phyloP scores from a whole-genome alignment of 2,888 invertebrate genomes.

The Ennomos erosarius region DNA sequence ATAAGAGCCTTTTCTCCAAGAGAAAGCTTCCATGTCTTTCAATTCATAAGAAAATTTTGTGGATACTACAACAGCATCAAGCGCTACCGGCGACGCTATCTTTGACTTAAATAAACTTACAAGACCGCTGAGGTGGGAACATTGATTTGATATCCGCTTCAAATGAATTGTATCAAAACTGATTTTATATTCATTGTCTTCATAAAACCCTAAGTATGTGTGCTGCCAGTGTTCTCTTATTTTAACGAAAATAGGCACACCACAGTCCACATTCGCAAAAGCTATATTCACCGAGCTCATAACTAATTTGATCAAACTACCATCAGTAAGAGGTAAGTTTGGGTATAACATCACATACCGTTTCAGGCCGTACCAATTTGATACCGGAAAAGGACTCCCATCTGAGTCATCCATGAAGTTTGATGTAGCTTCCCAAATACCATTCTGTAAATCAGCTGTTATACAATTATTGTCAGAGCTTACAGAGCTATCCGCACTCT shows the following conservation, averaged over 20 bases:
- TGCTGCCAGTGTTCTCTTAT: constrained; percentile 92
- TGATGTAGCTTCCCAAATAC: constrained; percentile 74
- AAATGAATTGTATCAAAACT: constrained; percentile 96
- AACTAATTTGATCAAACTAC: constrained; percentile 90
- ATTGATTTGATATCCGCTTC: constrained; percentile 91
- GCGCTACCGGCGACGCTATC: constrained; percentile 87
- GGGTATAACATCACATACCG: constrained; percentile 93
- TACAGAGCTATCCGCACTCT: constrained; percentile 50
- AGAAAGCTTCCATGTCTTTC: constrained; percentile 85
- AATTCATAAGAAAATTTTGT: constrained; percentile 91
- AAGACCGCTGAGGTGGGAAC: constrained; percentile 92
- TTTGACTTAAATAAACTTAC: constrained; percentile 96
- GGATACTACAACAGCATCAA: constrained; percentile 89
- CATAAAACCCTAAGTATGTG: constrained; percentile 92
- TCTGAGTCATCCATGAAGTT: constrained; percentile 73
- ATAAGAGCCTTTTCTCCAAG: constrained; percentile 85
- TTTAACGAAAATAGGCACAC: constrained; percentile 95
- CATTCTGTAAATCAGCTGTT: constrained; percentile 74
- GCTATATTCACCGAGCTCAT: constrained; percentile 94
- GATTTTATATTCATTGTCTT: constrained; percentile 90
- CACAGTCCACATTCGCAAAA: constrained; percentile 91
- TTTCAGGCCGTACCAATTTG: constrained; percentile 92
- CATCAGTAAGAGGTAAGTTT: constrained; percentile 86
- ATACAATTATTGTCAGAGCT: constrained; percentile 83
- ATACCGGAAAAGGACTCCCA: constrained; percentile 85